These are phyloP conservation scores for Chloroceryle inda DNA, from an alignment of 2,797 vertebrate genomes.

Conservation along the genomic window DNA sequence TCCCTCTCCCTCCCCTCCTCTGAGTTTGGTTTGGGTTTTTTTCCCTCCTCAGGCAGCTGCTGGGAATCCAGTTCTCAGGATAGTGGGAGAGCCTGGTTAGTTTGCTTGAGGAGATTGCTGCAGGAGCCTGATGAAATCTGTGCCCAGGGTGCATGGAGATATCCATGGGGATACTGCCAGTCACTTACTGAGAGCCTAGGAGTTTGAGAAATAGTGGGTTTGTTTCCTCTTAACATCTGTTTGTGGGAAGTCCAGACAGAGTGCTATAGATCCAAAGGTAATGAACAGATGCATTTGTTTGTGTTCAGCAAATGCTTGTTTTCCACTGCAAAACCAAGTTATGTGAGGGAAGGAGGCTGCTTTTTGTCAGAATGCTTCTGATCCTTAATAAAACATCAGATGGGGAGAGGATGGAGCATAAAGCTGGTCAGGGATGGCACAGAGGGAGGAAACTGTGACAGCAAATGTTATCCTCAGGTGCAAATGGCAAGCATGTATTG, in stretches of 20 bases:
- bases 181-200: not conserved
- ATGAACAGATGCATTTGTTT: not conserved
- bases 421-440: not conserved
- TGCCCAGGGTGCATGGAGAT: no score
- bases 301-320: not conserved
- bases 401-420: not conserved
- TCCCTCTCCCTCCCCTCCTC: not conserved
- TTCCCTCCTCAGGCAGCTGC: not conserved
- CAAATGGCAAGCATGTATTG: not conserved
- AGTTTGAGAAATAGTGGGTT: not conserved
- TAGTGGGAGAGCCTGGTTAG: not conserved
- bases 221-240: not conserved
- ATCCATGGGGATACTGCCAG: not conserved
- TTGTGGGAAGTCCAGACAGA: not conserved
- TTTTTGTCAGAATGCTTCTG: not conserved
- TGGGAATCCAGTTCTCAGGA: not conserved
- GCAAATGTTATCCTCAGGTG: not conserved
- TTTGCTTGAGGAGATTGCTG: not conserved
- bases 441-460: not conserved
- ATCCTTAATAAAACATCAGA: not conserved
- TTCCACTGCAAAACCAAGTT: not conserved
- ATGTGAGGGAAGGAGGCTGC: not conserved
- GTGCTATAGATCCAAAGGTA: not conserved
- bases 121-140: not conserved
- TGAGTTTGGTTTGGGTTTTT: not conserved